A percentile compares a stretch with the other conserved stretches of the same genome.
Evolutionary conservation across 2,888 invertebrate species (phyloP).

Genomic region (Acrobasis suavella): DNA sequence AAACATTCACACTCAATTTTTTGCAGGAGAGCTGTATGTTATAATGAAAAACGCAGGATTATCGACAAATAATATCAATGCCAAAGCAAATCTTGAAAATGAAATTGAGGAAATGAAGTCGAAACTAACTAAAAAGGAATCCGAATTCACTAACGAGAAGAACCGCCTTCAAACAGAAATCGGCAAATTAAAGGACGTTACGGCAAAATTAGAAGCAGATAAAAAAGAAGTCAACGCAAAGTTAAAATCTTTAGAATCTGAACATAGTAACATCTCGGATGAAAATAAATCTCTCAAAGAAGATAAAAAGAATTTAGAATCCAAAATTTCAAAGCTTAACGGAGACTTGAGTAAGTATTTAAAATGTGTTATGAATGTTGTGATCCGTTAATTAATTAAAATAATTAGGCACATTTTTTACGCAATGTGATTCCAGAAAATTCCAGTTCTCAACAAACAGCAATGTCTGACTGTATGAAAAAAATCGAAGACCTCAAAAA

Average conservation of each 20-base stretch:
- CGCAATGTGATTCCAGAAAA: conserved; percentile 65
- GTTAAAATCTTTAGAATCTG: conserved; percentile 61
- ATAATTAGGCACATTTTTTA: too few relatives aligned
- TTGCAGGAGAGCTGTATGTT: conserved; percentile 82
- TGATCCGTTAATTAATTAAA: background rate
- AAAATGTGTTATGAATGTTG: background rate
- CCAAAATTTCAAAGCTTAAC: conserved; percentile 82
- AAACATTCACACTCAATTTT: conserved; percentile 6
- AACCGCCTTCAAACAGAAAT: conserved; percentile 75
- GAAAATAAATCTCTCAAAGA: conserved; percentile 83
- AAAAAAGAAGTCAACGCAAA: conserved; percentile 62
- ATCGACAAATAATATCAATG: conserved; percentile 73
- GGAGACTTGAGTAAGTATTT: conserved; percentile 81
- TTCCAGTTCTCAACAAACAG: conserved; percentile 77
- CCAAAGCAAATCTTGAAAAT: conserved; percentile 72
- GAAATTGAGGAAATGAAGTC: conserved; percentile 79
- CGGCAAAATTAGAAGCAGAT: conserved; percentile 70
- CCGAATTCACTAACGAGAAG: conserved; percentile 79
- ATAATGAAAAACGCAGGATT: conserved; percentile 84
- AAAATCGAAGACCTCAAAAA: conserved; percentile 85
- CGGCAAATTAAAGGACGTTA: conserved; percentile 77
- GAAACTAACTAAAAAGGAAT: conserved; percentile 74
- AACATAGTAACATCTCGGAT: conserved; percentile 62
- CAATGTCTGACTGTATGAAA: conserved; percentile 79
- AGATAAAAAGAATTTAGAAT: conserved; percentile 84